Evolutionary conservation across 2,797 vertebrate genomes (phyloP).

Genomic region (Peromyscus eremicus): DNA sequence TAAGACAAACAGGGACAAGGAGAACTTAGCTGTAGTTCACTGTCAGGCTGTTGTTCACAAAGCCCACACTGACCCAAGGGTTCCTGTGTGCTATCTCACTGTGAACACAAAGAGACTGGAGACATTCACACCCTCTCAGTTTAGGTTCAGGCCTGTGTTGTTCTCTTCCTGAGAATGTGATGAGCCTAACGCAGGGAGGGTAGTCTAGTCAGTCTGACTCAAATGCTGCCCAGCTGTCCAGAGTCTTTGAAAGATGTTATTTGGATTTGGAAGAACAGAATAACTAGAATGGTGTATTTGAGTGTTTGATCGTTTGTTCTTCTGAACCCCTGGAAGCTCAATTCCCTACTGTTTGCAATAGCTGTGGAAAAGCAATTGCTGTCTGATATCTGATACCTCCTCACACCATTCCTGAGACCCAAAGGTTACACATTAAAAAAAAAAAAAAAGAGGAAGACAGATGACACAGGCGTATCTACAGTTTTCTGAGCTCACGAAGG

Average conservation of each 20-base stretch:
- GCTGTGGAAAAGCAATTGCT: not conserved
- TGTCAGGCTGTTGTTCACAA: not conserved
- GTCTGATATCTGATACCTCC: constrained; percentile 28
- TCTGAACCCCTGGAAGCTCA: constrained; percentile 23
- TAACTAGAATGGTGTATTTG: not conserved
- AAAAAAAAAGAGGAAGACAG: constrained; percentile 19
- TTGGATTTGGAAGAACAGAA: constrained; percentile 50
- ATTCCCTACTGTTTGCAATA: constrained; percentile 40
- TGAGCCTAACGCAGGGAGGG: constrained; percentile 51
- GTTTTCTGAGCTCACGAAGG: not conserved
- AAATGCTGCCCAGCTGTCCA: constrained; percentile 13
- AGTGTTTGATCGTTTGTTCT: constrained; percentile 5
- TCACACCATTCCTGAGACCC: constrained; percentile 9
- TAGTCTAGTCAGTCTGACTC: constrained; percentile 54
- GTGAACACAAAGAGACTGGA: constrained; percentile 17
- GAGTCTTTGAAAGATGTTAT: constrained; percentile 37
- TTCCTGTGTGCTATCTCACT: not conserved
- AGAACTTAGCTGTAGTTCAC: not conserved
- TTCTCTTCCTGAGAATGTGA: constrained; percentile 17
- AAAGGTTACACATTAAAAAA: not conserved
- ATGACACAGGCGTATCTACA: not conserved
- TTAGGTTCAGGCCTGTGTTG: not conserved
- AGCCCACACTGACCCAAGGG: not conserved
- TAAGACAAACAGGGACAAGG: not conserved
- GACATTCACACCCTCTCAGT: not conserved